Evolutionary conservation across 1,140 invertebrate species (phyloP), one percentile per base, ranked within the genome.

Genomic region (Drosophila virilis): DNA sequence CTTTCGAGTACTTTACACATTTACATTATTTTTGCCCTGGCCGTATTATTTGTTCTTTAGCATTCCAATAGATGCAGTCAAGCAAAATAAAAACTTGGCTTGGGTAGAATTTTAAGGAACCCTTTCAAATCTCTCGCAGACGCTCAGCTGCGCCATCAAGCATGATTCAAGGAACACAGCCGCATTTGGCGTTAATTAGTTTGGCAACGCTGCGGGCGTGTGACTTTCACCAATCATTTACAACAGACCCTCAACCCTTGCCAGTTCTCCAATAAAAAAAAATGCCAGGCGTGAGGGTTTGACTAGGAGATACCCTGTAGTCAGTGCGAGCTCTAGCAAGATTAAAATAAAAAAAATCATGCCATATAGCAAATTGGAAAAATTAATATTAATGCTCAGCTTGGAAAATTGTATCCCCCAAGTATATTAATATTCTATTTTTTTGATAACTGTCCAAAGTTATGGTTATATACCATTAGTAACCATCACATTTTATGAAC

Each of bases 121-220:
- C 38, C 35, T 33, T 42, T 51, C 37, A 42, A 38, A 15, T 62
- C 22, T 1, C 43, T 46, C 43, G 4, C 8, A 17, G 8, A 28
- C 22, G 22, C 22, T 28, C 22, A 28, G 22, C 22, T 28, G 22
- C 22, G 22, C 22, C 38, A 13, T 45, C 28, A 58, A 62, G 51
- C 76, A 69, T 81, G 71, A 71, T 71, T 79, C 76, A 74, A 78
- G 67, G 54, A 60, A 32, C 74, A 61, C 40, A 42, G 43, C 50
- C 77, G 74, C 83, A 80, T 72, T 86, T 74, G 84, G 83, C 83
- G 84, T 83, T 88, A 88, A 88, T 88, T 88, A 88, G 83, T 88
- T 88, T 88, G 73, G 76, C 46, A 83, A 74, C 73, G 79, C 83
- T 88, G 79, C 73, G 79, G 83, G 83, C 83, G 69, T 76, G 65